Evolutionary conservation across 2,888 invertebrate genomes (phyloP).

Genomic region (Andrena marginata): DNA sequence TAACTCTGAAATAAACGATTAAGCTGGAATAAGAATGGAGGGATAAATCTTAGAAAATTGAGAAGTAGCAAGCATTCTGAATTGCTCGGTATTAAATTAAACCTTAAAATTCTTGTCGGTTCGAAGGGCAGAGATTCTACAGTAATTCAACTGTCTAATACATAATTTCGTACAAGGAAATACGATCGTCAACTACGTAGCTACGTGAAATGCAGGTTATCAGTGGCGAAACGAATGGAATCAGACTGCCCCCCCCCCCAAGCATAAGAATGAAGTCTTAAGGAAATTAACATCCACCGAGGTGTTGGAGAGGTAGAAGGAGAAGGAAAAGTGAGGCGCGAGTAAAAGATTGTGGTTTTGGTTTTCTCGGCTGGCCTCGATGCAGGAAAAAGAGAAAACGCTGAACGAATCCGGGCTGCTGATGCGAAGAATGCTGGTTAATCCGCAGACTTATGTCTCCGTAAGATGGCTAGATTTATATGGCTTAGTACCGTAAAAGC

Average conservation of each 20-base stretch:
- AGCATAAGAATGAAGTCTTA: constrained; percentile 38
- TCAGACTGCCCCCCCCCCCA: not conserved
- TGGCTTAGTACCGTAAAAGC: constrained; percentile 77
- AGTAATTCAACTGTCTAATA: not conserved
- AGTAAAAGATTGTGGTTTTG: constrained; percentile 52
- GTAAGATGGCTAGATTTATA: constrained; percentile 84
- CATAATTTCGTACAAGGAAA: not conserved
- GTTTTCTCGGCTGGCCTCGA: constrained; percentile 41
- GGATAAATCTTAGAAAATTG: no score
- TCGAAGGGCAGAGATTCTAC: not conserved
- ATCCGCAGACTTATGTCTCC: constrained; percentile 84
- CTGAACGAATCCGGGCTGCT: constrained; percentile 59
- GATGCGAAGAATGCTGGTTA: constrained; percentile 78
- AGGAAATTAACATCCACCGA: constrained; percentile 58
- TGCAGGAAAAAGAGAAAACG: constrained; percentile 59
- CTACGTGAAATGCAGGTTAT: not conserved
- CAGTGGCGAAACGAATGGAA: constrained; percentile 4
- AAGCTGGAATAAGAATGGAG: no score
- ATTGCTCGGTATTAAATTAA: not conserved
- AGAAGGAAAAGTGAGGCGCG: constrained; percentile 17
- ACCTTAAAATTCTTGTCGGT: not conserved
- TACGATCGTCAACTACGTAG: not conserved
- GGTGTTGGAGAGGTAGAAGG: constrained; percentile 26
- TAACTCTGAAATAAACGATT: no score
- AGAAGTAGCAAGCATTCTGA: not conserved